Base-by-base conservation (phyloP, 2,888 invertebrate species). In the Dicyrtoma fusca region DNA sequence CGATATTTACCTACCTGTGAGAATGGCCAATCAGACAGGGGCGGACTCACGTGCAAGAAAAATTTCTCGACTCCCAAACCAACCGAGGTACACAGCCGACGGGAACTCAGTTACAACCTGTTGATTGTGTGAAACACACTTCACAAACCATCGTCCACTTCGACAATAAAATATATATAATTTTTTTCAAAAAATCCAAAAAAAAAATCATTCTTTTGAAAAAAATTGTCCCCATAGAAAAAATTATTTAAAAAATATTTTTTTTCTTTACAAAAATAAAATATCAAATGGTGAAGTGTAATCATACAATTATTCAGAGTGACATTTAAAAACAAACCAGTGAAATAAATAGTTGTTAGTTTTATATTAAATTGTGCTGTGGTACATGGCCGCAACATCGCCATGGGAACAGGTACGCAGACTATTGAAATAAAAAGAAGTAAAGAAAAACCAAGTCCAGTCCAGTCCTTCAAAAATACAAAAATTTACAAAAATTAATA, bases 401-500 rank as follows among this genome's bases (percentile, higher is more conserved):
- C 80, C 80, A 80, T 80, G 80, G 80, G 78, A 76, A 79, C 80
- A 80, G 80, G 80, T 80, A 80, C 34, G 51, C 8, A 61, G 42
- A 61, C 42, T 61, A 23, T 25, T 57, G 8, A 34, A 34, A 34
- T 34, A 34, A 34, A 34, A 34, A 5, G n/a, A n/a, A n/a, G 3
- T 34, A 34, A 34, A 34, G 34, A 34, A 34, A 34, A 34, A 34
- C 3, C 34, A 34, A 34, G 34, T 34, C 34, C 34, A 34, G 34
- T 34, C 34, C 8, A 34, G 34, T 34, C 34, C 34, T 34, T 8
- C 34, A 34, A 34, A 34, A 34, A 5, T 8, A 34, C 34, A 34
- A n/a, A n/a, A n/a, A n/a, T 34, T 34, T 5, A 34, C 34, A 34
- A 34, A 34, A 34, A 5, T 5, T 8, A 34, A 5, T 34, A 5